phyloP scores from a whole-genome alignment of 2,113 vertebrate genomes.

The Amia ocellicauda region DNA sequence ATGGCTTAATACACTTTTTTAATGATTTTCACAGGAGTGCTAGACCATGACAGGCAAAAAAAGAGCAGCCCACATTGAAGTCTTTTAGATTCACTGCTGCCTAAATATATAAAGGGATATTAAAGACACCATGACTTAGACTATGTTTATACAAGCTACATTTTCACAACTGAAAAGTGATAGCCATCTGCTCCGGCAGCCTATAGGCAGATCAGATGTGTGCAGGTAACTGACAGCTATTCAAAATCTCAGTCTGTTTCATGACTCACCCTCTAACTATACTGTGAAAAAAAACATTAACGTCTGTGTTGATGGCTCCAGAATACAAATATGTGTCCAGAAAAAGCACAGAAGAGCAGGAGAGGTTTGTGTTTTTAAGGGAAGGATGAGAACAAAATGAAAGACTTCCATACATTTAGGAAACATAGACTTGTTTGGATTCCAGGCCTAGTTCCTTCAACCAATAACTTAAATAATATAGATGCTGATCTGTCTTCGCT shows the following conservation, averaged over 20 bases:
- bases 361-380: too few species aligned
- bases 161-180: slow-evolving; percentile 71
- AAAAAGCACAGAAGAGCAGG: too few species aligned
- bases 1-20: slow-evolving; percentile 60
- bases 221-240: slow-evolving; percentile 64
- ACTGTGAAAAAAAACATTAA: neutral
- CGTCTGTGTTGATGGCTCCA: too few species aligned
- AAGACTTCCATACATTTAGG: too few species aligned
- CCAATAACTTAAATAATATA: too few species aligned
- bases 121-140: slow-evolving; percentile 48
- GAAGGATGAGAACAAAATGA: too few species aligned
- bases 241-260: slow-evolving; percentile 53
- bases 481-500: too few species aligned
- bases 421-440: too few species aligned
- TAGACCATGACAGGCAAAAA: slow-evolving; percentile 55
- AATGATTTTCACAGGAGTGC: slow-evolving; percentile 67
- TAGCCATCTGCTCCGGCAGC: slow-evolving; percentile 62
- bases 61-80: slow-evolving; percentile 42
- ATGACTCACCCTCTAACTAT: slow-evolving; percentile 22
- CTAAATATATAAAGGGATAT: slow-evolving; percentile 48
- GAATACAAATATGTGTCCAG: too few species aligned
- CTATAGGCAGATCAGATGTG: slow-evolving; percentile 56
- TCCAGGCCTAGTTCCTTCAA: too few species aligned
- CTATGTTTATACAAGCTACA: slow-evolving; percentile 64
- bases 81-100: slow-evolving; percentile 34